These are phyloP conservation scores for Formicarius rufipectus DNA, from an alignment of 2,113 vertebrate genomes.

Conservation along the genomic window DNA sequence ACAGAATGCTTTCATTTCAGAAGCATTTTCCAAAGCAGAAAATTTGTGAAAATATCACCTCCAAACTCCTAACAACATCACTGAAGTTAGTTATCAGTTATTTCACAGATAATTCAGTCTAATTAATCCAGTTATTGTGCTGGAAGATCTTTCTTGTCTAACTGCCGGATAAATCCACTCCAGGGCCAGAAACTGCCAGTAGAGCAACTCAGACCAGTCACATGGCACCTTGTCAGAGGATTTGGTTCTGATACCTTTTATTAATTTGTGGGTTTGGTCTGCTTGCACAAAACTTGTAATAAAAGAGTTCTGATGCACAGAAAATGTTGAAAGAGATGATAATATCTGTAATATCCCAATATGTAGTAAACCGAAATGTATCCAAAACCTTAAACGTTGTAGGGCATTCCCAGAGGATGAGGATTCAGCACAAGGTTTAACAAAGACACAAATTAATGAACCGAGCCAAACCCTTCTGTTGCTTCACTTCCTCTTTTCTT, in stretches of 20 bases:
- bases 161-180: not conserved
- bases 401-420: not conserved
- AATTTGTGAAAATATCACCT: not conserved
- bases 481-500: not conserved
- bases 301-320: not conserved
- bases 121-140: not conserved
- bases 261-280: not conserved
- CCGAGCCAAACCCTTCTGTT: not conserved
- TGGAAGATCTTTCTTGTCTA: not conserved
- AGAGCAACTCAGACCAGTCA: not conserved
- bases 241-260: not conserved
- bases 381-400: not conserved
- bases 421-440: not conserved
- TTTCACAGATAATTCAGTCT: not conserved
- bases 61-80: not conserved
- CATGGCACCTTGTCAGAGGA: not conserved
- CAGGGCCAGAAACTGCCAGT: not conserved
- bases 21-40: not conserved
- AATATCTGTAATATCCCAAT: not conserved
- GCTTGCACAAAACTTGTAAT: not conserved
- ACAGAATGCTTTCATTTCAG: not conserved
- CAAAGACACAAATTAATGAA: not conserved
- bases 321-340: not conserved
- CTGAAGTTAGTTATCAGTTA: not conserved
- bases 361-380: not conserved